Conservation (phyloP, 2,888 invertebrate species). For the Spodoptera littoralis region DNA sequence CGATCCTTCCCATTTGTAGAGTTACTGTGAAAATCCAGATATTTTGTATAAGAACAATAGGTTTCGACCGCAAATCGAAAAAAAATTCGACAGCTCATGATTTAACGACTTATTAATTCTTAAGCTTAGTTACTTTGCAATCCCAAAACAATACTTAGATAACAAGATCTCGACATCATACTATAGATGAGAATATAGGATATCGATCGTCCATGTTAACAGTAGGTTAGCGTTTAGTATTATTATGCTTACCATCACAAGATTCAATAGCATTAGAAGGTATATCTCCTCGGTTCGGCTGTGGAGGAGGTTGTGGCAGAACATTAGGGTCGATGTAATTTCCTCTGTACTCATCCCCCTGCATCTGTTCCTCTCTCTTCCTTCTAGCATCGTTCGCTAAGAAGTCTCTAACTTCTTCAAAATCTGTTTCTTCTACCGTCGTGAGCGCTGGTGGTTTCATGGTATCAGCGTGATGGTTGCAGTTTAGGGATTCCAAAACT, state of each 20-base stretch:
- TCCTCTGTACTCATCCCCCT: slow-evolving; percentile 80
- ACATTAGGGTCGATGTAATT: slow-evolving; percentile 75
- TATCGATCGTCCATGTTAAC: no score
- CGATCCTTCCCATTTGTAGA: no score
- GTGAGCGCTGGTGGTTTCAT: slow-evolving; percentile 71
- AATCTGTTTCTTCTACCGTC: slow-evolving; percentile 73
- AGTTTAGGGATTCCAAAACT: slow-evolving; percentile 85
- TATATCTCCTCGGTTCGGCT: slow-evolving; percentile 75
- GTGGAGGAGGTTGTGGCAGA: slow-evolving; percentile 62
- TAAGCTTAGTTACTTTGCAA: no score
- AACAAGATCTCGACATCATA: no score
- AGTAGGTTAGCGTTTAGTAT: no score
- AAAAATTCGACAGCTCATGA: no score
- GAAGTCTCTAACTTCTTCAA: slow-evolving; percentile 79
- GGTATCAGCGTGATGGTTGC: slow-evolving; percentile 70
- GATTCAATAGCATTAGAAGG: slow-evolving; percentile 81
- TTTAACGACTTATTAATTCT: no score
- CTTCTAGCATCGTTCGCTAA: slow-evolving; percentile 74
- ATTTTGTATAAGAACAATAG: no score
- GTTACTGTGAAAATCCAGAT: no score
- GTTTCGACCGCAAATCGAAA: no score
- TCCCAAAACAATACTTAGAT: no score
- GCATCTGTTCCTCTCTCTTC: slow-evolving; percentile 80
- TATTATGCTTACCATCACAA: slow-evolving; percentile 77
- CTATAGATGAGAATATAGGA: no score